Conservation (phyloP, 1,140 invertebrate genomes). For the Formica selysi region DNA sequence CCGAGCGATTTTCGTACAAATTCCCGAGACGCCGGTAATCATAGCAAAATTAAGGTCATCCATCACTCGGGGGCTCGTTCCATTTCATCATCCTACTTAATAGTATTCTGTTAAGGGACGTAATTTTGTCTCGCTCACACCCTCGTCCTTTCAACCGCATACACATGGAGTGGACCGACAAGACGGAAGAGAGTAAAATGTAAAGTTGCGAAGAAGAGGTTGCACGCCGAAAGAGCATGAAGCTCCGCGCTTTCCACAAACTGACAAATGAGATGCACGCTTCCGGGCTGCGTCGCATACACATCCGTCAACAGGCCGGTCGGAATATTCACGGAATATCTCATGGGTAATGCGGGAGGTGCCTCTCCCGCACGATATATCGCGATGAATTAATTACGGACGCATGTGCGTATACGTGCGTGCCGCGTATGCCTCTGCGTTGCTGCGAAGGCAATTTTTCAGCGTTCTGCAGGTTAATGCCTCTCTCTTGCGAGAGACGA, state of each 20-base stretch:
- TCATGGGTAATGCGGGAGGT: constrained; percentile 46
- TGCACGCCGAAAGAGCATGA: not conserved
- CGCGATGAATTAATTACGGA: constrained; percentile 59
- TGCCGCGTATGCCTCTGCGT: not conserved
- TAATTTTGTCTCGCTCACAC: constrained; percentile 78
- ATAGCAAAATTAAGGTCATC: constrained; percentile 84
- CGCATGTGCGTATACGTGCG: not conserved
- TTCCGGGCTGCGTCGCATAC: constrained; percentile 25
- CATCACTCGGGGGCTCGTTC: constrained; percentile 79
- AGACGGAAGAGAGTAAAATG: constrained; percentile 21
- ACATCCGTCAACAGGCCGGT: constrained; percentile 60
- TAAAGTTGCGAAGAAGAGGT: constrained; percentile 33
- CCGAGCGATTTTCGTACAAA: constrained; percentile 82
- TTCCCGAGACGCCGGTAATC: constrained; percentile 81
- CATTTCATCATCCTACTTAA: constrained; percentile 79
- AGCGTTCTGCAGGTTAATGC: constrained; percentile 50
- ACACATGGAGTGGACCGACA: constrained; percentile 24
- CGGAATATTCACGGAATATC: constrained; percentile 46
- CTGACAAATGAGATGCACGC: constrained; percentile 44
- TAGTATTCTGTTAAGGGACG: constrained; percentile 81
- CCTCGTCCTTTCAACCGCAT: constrained; percentile 28
- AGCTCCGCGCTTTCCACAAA: not conserved
- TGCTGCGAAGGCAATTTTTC: constrained; percentile 41
- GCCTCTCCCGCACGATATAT: constrained; percentile 44
- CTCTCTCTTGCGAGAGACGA: constrained; percentile 8